Evolutionary conservation across 2,113 vertebrate species (phyloP).

Genomic region (Pelobates fuscus): DNA sequence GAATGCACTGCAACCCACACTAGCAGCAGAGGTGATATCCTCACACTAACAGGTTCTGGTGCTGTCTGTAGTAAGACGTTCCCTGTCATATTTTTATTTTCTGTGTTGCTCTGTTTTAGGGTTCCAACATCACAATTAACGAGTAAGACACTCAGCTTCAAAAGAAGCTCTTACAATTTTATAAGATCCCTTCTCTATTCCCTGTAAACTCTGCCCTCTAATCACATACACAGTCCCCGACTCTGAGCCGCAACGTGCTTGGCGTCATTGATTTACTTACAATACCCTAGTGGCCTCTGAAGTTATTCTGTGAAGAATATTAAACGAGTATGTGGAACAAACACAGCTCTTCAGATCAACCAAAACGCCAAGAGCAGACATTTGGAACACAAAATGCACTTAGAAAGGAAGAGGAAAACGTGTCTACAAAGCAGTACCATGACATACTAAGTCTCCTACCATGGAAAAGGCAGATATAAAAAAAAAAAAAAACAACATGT

Average conservation of each 20-base stretch:
- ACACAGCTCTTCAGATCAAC: neutral
- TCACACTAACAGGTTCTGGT: conserved; percentile 3
- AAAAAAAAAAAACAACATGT: neutral
- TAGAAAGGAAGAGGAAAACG: neutral
- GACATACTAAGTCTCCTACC: neutral
- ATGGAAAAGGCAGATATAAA: neutral
- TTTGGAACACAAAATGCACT: conserved; percentile 4
- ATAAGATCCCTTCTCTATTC: conserved; percentile 35
- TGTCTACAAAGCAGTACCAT: neutral
- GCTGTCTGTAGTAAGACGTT: neutral
- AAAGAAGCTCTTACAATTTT: conserved; percentile 27
- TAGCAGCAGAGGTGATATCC: neutral
- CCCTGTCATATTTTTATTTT: conserved; percentile 6
- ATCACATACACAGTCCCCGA: conserved; percentile 44
- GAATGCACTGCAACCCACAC: neutral
- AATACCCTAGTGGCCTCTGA: conserved; percentile 36
- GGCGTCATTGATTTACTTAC: conserved; percentile 45
- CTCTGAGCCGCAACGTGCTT: conserved; percentile 44
- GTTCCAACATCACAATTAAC: conserved; percentile 12
- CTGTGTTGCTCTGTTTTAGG: conserved; percentile 35
- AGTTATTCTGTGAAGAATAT: conserved; percentile 47
- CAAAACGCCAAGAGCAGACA: conserved; percentile 19
- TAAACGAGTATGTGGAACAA: conserved; percentile 39
- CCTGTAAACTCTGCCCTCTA: conserved; percentile 45
- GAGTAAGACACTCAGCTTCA: conserved; percentile 26